Conservation (phyloP, 2,888 invertebrate species). For the Aphidius colemani region DNA sequence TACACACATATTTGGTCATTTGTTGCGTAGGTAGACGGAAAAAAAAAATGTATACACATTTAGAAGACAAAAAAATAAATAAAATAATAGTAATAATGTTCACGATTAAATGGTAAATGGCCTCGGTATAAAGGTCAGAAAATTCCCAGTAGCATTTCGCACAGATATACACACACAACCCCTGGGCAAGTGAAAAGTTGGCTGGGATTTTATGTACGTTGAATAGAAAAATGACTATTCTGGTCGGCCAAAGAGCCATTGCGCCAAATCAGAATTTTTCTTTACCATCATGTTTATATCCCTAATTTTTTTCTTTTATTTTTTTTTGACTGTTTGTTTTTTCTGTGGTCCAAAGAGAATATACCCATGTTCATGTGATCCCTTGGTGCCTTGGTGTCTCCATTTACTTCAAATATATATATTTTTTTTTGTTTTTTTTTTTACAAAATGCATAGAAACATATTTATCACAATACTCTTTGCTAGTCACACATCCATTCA, state of each 20-base stretch:
- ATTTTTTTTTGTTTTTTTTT: too few species aligned
- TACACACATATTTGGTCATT: too few species aligned
- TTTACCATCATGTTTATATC: conserved; percentile 12
- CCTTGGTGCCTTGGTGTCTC: not conserved
- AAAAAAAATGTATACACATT: too few species aligned
- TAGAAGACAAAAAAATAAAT: too few species aligned
- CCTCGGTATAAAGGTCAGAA: too few species aligned
- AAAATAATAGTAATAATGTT: too few species aligned
- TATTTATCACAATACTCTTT: conserved; percentile 4
- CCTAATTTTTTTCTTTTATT: conserved; percentile 18
- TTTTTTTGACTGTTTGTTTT: conserved; percentile 4
- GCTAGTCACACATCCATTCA: conserved; percentile 1
- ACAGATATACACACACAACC: conserved; percentile 9
- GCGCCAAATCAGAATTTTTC: not conserved
- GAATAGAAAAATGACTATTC: conserved; percentile 37
- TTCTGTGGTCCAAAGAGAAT: conserved; percentile 7
- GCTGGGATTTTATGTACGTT: conserved; percentile 35
- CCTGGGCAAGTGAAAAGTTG: conserved; percentile 35
- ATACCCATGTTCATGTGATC: conserved; percentile 8
- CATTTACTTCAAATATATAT: too few species aligned
- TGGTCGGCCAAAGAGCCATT: conserved; percentile 17
- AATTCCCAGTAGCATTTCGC: conserved; percentile 18
- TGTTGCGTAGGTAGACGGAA: too few species aligned
- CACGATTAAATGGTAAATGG: too few species aligned
- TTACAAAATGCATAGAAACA: too few species aligned